Base-by-base conservation (phyloP, 2,113 vertebrate genomes). In the Picathartes gymnocephalus region DNA sequence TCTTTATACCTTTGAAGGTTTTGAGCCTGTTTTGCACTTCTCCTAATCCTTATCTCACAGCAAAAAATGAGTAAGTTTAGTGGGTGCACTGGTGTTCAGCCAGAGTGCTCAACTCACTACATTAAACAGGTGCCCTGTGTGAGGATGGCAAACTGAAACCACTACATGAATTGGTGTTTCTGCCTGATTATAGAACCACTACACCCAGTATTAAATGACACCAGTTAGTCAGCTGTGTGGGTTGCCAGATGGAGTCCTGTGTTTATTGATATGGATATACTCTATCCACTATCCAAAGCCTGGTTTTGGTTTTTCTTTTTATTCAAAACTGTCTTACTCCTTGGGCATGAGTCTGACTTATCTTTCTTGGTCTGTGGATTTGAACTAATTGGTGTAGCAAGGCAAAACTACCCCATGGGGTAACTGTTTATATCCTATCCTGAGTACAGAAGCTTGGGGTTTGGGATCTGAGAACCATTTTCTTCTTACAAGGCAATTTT, bases 201-300 rank as follows among this genome's bases (percentile, higher is more conserved):
- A n/a, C n/a, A n/a, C n/a, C n/a, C 15, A 31, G 15, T 48, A 37
- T 31, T 68, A 56, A 93, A 57, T 19, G 57, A 76, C 14, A 71
- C 5, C 22, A 51, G 14, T 24, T 61, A 57, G 8, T 21, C 40
- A 83, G 25, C 15, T 73, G 5, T 61, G 27, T 37, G 50, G 4
- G 4, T 39, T 86, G 40, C 17, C 37, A 19, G 78, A 53, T 23
- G 30, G 28, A 81, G 3, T 71, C 21, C 74, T 5, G 2, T 2
- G 1, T 51, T 56, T 60, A 50, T 40, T 72, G 23, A 54, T 23
- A 57, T 2, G 5, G 15, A 13, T 61, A 57, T 21, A 18, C 23
- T 8, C 0, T 9, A 50, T 16, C 11, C 8, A 13, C 11, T 50
- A 19, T 33, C 39, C 13, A 82, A 64, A 2, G 1, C 2, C 10